These are phyloP conservation scores for Oegoconia quadripuncta DNA, from an alignment of 2,888 invertebrate species.

Conservation along the genomic window DNA sequence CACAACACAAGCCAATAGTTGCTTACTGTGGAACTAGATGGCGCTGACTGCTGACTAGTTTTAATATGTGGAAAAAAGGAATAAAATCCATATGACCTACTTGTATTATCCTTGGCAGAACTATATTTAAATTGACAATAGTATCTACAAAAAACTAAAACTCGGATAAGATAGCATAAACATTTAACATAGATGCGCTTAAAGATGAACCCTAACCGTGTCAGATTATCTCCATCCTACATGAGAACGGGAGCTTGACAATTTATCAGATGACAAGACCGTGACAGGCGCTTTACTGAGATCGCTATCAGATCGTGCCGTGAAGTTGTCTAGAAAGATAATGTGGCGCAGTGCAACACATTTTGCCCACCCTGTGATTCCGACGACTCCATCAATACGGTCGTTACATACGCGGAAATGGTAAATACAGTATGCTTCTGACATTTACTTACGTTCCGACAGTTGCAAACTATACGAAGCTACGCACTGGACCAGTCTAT, in stretches of 20 bases:
- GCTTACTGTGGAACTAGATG: too few species aligned
- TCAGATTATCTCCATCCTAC: slow-evolving; percentile 17
- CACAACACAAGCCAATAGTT: too few species aligned
- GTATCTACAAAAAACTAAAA: too few species aligned
- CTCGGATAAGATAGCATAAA: too few species aligned
- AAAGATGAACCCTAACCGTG: background rate
- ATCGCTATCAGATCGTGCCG: slow-evolving; percentile 6
- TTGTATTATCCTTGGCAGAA: too few species aligned
- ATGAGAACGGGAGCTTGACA: slow-evolving; percentile 24
- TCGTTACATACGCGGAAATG: background rate
- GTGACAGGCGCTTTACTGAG: slow-evolving; percentile 12
- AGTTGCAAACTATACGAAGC: background rate
- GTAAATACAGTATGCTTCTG: background rate
- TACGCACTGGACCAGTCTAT: background rate
- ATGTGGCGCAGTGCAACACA: background rate
- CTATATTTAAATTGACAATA: too few species aligned
- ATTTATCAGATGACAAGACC: slow-evolving; percentile 11
- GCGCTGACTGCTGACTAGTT: too few species aligned
- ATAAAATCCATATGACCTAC: too few species aligned
- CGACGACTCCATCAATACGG: background rate
- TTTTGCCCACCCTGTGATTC: background rate
- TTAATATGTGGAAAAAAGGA: too few species aligned
- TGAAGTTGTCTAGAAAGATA: background rate
- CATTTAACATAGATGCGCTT: too few species aligned
- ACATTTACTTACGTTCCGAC: background rate